Conservation (phyloP, 2,797 vertebrate genomes). For the Parauchenoglanis ngamensis region DNA sequence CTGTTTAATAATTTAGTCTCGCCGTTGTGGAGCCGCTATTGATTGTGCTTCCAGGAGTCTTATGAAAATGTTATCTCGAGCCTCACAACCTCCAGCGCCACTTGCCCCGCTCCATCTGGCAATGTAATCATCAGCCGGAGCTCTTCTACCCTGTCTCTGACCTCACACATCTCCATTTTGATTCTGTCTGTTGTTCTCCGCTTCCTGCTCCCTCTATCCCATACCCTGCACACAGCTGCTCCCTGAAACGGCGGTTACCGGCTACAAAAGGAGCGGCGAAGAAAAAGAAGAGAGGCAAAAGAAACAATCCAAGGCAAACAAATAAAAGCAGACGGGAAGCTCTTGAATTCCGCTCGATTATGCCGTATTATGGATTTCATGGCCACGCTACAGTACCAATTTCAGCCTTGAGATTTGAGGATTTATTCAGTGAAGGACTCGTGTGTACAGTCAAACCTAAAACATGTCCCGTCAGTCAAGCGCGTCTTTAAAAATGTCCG, state of each 20-base stretch:
- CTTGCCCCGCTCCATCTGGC: conserved; percentile 76
- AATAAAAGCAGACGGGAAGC: conserved; percentile 21
- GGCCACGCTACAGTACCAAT: conserved; percentile 48
- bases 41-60: conserved; percentile 85
- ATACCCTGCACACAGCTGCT: conserved; percentile 59
- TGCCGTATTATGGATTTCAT: conserved; percentile 22
- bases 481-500: conserved; percentile 58
- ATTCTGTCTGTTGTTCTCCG: conserved; percentile 61
- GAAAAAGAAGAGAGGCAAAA: conserved; percentile 51
- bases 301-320: conserved; percentile 28
- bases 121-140: conserved; percentile 79
- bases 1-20: conserved; percentile 89
- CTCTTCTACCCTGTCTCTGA: conserved; percentile 55
- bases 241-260: conserved; percentile 71
- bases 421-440: conserved; percentile 66
- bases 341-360: conserved; percentile 49
- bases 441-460: conserved; percentile 66
- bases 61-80: conserved; percentile 83
- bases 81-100: conserved; percentile 69
- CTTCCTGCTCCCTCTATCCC: conserved; percentile 48
- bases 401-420: conserved; percentile 64
- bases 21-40: conserved; percentile 82
- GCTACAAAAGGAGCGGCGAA: conserved; percentile 62
- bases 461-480: conserved; percentile 55
- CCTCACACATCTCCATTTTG: conserved; percentile 68